Evolutionary conservation across 2,113 vertebrate genomes (phyloP).

Genomic region (Sapayoa aenigma): DNA sequence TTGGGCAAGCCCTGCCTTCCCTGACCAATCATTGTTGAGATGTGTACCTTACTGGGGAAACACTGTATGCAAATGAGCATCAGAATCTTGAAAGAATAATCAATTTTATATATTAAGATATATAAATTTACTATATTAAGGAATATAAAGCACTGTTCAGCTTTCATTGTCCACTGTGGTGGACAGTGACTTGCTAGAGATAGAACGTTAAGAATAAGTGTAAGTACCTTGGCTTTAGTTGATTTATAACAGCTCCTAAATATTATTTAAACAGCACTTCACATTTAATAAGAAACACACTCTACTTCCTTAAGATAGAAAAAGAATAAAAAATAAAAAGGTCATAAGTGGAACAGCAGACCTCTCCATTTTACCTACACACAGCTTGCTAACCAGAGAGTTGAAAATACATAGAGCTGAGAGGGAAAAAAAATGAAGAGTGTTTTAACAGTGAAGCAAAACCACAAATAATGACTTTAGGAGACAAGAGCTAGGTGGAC

Average conservation of each 20-base stretch:
- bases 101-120: not conserved
- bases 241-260: slow-evolving; percentile 6
- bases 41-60: not conserved
- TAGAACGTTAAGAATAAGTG: slow-evolving; percentile 16
- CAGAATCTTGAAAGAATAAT: not conserved
- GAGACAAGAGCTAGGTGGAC: slow-evolving; percentile 82
- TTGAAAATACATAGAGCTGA: slow-evolving; percentile 68
- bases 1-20: slow-evolving; percentile 4
- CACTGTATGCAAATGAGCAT: not conserved
- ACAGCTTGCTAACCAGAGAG: slow-evolving; percentile 64
- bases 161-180: not conserved
- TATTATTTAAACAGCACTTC: slow-evolving; percentile 45
- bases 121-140: not conserved
- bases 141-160: not conserved
- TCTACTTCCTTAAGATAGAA: slow-evolving; percentile 49
- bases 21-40: not conserved
- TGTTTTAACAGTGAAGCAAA: slow-evolving; percentile 81
- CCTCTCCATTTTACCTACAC: slow-evolving; percentile 34
- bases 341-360: slow-evolving; percentile 66
- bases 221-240: not conserved
- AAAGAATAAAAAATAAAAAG: slow-evolving; percentile 1
- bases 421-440: slow-evolving; percentile 54
- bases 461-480: slow-evolving; percentile 81
- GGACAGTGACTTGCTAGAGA: not conserved
- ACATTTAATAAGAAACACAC: slow-evolving; percentile 72